Percentiles rank a stretch among this genome's conserved stretches.
Evolutionary conservation across 2,113 vertebrate genomes (phyloP).

Genomic region (Melanotaenia duboulayi): DNA sequence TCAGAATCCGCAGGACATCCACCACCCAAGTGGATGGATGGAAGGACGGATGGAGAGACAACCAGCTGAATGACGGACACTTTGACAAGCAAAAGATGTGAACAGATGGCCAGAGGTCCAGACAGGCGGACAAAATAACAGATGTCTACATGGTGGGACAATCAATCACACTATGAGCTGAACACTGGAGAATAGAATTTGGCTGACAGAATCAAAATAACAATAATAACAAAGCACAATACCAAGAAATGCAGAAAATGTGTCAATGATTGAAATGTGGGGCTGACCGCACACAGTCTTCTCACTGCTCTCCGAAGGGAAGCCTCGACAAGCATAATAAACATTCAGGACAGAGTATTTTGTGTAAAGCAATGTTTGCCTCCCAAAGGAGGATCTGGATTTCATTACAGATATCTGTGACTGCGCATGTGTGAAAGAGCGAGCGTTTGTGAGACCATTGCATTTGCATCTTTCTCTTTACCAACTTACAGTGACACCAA

Average conservation of each 20-base stretch:
- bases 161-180: conserved; percentile 2
- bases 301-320: conserved; percentile 63
- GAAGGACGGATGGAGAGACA: conserved; percentile 25
- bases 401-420: conserved; percentile 69
- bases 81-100: conserved; percentile 26
- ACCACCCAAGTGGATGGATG: conserved; percentile 78
- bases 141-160: not conserved
- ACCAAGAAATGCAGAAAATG: conserved; percentile 22
- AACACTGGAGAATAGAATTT: not conserved
- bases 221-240: conserved; percentile 21
- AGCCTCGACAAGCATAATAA: conserved; percentile 77
- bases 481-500: not conserved
- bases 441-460: conserved; percentile 1
- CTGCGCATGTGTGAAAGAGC: conserved; percentile 17
- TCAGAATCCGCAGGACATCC: conserved; percentile 61
- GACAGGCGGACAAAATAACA: conserved; percentile 28
- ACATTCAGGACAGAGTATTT: conserved; percentile 76
- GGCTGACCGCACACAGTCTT: conserved; percentile 57
- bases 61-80: conserved; percentile 21
- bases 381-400: conserved; percentile 77
- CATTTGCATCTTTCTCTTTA: not conserved
- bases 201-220: conserved; percentile 16
- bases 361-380: conserved; percentile 76
- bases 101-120: conserved; percentile 16
- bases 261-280: conserved; percentile 47